Conservation (phyloP, 2,113 vertebrate genomes). For the Podilymbus podiceps region DNA sequence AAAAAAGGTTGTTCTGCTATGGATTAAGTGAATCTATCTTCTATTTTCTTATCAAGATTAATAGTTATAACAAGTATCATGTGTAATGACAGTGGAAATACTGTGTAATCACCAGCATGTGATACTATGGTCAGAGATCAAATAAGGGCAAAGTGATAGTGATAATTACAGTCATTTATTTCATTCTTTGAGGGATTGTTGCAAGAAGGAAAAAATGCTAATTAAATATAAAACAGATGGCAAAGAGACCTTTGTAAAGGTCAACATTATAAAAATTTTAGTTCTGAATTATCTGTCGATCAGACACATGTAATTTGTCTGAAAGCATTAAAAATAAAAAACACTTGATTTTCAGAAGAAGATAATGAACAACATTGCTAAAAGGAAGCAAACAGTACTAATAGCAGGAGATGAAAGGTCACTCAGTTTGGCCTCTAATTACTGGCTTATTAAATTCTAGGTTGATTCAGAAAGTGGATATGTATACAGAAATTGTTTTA, state of each 20-base stretch:
- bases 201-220: not conserved
- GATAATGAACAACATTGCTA: constrained; percentile 11
- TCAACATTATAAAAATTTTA: not conserved
- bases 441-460: not conserved
- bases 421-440: not conserved
- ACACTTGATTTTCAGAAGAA: constrained; percentile 33
- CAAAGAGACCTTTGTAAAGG: constrained; percentile 43
- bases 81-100: not conserved
- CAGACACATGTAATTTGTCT: constrained; percentile 29
- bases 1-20: too few species aligned
- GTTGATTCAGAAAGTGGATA: not conserved
- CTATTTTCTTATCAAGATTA: not conserved
- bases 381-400: not conserved
- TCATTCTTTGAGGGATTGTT: constrained; percentile 18
- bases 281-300: constrained; percentile 34
- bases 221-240: constrained; percentile 59
- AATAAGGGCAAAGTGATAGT: not conserved
- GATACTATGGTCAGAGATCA: not conserved
- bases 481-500: not conserved
- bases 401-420: constrained; percentile 17
- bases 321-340: constrained; percentile 1
- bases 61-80: not conserved
- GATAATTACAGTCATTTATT: constrained; percentile 21
- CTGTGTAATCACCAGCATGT: not conserved
- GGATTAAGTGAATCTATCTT: not conserved